phyloP scores from a whole-genome alignment of 2,888 invertebrate genomes.

The Orgyia antiqua region DNA sequence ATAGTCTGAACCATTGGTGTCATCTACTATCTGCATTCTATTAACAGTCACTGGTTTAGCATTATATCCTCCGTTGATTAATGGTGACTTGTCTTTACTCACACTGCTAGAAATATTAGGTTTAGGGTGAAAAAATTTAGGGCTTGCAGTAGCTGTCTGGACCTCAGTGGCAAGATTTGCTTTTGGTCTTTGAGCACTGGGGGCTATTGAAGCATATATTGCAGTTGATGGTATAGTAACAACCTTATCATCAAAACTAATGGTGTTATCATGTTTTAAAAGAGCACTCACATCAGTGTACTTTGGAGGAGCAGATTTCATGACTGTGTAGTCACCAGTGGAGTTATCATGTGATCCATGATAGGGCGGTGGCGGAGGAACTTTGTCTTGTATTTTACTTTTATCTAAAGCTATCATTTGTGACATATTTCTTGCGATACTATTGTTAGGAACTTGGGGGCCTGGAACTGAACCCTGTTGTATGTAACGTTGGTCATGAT shows the following conservation, averaged over 20 bases:
- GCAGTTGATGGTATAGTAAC: constrained; percentile 69
- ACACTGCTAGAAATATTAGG: constrained; percentile 78
- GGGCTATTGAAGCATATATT: constrained; percentile 74
- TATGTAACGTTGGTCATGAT: constrained; percentile 55
- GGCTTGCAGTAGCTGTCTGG: constrained; percentile 69
- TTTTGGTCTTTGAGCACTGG: constrained; percentile 74
- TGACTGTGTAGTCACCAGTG: constrained; percentile 65
- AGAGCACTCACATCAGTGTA: constrained; percentile 67
- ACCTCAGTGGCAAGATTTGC: constrained; percentile 76
- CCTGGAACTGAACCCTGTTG: constrained; percentile 65
- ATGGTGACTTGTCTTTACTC: constrained; percentile 51
- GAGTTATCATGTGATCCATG: constrained; percentile 49
- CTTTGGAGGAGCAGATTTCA: constrained; percentile 72
- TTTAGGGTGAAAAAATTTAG: constrained; percentile 77
- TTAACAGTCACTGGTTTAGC: constrained; percentile 43
- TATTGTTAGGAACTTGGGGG: constrained; percentile 62
- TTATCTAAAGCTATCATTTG: constrained; percentile 59
- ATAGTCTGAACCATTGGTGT: constrained; percentile 88
- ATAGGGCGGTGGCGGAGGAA: constrained; percentile 75
- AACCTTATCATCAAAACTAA: constrained; percentile 64
- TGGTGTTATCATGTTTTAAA: constrained; percentile 53
- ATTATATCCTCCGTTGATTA: constrained; percentile 53
- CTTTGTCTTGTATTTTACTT: constrained; percentile 67
- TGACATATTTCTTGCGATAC: constrained; percentile 45
- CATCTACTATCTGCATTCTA: constrained; percentile 79